These are phyloP conservation scores for Microplitis demolitor DNA, from an alignment of 1,140 invertebrate species.

Conservation along the genomic window DNA sequence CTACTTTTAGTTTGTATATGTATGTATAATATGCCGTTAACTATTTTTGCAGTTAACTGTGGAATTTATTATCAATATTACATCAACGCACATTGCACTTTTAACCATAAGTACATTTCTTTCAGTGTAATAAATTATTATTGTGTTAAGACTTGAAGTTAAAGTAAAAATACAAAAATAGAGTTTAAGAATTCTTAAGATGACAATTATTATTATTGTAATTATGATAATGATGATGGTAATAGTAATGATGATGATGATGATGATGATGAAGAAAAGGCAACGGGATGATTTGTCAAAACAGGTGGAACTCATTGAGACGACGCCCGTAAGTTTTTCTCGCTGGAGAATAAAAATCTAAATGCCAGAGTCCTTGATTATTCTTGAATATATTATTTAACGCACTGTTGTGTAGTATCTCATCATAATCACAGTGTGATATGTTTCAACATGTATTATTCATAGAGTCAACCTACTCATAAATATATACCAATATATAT, in stretches of 20 bases:
- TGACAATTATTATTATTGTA: too few relatives aligned
- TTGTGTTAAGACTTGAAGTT: too few relatives aligned
- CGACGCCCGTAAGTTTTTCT: slow-evolving; percentile 3
- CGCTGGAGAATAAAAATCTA: neutral
- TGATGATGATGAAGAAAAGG: neutral
- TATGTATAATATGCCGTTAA: neutral
- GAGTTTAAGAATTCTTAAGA: too few relatives aligned
- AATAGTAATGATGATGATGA: too few relatives aligned
- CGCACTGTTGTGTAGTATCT: neutral
- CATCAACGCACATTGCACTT: neutral
- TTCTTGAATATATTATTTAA: slow-evolving; percentile 12
- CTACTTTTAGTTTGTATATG: neutral
- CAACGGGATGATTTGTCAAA: neutral
- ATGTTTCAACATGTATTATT: slow-evolving; percentile 14
- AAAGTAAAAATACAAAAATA: too few relatives aligned
- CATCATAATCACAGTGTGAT: slow-evolving; percentile 14
- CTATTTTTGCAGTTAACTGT: neutral
- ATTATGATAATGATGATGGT: too few relatives aligned
- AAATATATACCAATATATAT: slow-evolving; percentile 1
- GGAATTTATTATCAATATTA: neutral
- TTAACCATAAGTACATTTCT: neutral
- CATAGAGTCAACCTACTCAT: slow-evolving; percentile 18
- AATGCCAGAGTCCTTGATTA: neutral
- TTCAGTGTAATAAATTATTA: neutral
- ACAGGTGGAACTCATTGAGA: neutral